Percentiles rank a stretch among this genome's conserved stretches.
These are phyloP conservation scores for Melanogrammus aeglefinus DNA, from an alignment of 2,797 vertebrate species.

Conservation along the genomic window DNA sequence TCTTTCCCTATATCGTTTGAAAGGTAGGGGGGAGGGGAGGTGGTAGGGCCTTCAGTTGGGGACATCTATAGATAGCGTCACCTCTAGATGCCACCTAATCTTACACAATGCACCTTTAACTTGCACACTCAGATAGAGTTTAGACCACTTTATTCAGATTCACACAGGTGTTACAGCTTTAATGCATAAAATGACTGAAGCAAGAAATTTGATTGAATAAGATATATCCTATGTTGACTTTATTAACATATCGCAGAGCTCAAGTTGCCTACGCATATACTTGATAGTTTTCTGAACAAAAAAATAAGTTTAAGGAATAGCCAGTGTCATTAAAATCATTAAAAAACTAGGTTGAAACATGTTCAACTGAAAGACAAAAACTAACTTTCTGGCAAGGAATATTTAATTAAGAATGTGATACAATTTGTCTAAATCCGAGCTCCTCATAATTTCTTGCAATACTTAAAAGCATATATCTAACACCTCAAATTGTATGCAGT, in stretches of 20 bases:
- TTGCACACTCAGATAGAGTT: background rate
- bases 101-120: background rate
- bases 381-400: background rate
- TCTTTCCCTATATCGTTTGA: no score
- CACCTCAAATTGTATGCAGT: background rate
- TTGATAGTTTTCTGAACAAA: background rate
- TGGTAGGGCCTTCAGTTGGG: no score
- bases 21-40: no score
- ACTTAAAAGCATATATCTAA: background rate
- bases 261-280: background rate
- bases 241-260: background rate
- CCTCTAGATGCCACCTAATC: no score
- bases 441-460: background rate
- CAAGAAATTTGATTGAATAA: background rate
- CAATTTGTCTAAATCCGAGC: background rate
- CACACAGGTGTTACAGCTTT: background rate
- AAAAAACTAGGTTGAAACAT: background rate
- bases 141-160: background rate
- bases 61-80: no score
- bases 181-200: background rate
- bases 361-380: background rate
- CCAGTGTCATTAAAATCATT: background rate
- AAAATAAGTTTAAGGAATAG: background rate
- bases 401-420: background rate
- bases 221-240: background rate